Conservation (phyloP, 2,888 invertebrate genomes). For the Mimumesa dahlbomi region DNA sequence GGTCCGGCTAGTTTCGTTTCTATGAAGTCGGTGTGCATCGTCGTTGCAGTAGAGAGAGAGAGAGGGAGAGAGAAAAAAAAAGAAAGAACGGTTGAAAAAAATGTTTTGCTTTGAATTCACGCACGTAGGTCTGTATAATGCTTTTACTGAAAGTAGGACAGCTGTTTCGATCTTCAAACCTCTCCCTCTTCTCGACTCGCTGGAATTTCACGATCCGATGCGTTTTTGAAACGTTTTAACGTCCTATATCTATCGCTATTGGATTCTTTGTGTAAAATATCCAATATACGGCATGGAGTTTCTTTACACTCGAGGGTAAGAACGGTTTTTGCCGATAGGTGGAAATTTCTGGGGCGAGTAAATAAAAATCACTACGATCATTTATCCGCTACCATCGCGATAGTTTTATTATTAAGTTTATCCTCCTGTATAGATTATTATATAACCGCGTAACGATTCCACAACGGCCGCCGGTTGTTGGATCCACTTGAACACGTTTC, state of each 20-base stretch:
- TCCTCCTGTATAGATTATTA: too few relatives aligned
- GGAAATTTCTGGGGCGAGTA: neutral
- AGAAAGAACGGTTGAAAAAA: slow-evolving; percentile 13
- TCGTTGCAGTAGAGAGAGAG: neutral
- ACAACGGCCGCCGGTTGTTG: too few relatives aligned
- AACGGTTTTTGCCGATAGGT: too few relatives aligned
- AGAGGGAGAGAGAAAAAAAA: slow-evolving; percentile 1
- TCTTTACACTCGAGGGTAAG: too few relatives aligned
- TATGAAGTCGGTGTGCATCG: too few relatives aligned
- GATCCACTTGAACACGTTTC: neutral
- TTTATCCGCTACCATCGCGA: too few relatives aligned
- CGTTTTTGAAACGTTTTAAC: slow-evolving; percentile 46
- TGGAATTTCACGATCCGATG: slow-evolving; percentile 48
- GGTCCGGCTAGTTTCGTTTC: too few relatives aligned
- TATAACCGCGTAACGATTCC: too few relatives aligned
- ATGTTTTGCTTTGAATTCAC: slow-evolving; percentile 52
- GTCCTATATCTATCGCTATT: slow-evolving; percentile 4
- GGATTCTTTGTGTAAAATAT: slow-evolving; percentile 12
- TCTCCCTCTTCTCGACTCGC: slow-evolving; percentile 30
- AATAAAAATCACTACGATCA: neutral
- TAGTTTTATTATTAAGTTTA: too few relatives aligned
- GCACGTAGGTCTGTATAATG: slow-evolving; percentile 48
- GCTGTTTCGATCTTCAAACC: slow-evolving; percentile 54
- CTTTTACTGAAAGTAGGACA: slow-evolving; percentile 55
- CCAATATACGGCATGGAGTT: slow-evolving; percentile 5